Evolutionary conservation across 2,888 invertebrate species (phyloP).

Genomic region (Barypeithes pellucidus): DNA sequence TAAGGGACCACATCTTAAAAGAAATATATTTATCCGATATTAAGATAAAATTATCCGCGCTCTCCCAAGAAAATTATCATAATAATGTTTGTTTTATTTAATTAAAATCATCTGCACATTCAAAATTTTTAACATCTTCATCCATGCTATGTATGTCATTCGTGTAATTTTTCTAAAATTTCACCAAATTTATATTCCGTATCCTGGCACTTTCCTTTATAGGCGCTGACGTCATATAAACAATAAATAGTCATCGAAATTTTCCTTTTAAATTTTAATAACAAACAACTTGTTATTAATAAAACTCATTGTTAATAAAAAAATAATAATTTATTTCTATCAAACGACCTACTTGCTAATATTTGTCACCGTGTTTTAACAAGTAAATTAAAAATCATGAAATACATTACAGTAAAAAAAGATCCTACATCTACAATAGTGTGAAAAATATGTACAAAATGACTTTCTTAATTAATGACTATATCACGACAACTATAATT

Average conservation of each 20-base stretch:
- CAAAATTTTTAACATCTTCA: conserved; percentile 1
- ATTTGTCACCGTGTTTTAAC: conserved; percentile 52
- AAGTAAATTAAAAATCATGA: conserved; percentile 23
- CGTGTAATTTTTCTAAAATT: background rate
- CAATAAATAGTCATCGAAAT: background rate
- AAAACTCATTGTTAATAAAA: conserved; percentile 1
- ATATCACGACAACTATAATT: conserved; percentile 26
- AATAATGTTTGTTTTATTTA: conserved; percentile 5
- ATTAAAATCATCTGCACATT: background rate
- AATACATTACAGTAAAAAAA: background rate
- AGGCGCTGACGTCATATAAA: background rate
- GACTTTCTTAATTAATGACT: conserved; percentile 1
- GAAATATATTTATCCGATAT: background rate
- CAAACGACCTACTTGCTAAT: conserved; percentile 37
- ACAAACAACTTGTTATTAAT: background rate
- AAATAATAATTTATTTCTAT: conserved; percentile 50
- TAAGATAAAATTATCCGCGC: background rate
- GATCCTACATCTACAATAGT: conserved; percentile 30
- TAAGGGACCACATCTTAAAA: background rate
- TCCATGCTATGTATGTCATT: background rate
- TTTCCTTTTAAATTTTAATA: conserved; percentile 8
- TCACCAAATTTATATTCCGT: conserved; percentile 7
- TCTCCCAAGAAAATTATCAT: conserved; percentile 6
- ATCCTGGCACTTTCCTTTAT: conserved; percentile 12
- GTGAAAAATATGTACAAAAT: conserved; percentile 39